phyloP scores from a whole-genome alignment of 2,113 vertebrate species.

The Zosterops japonicus region DNA sequence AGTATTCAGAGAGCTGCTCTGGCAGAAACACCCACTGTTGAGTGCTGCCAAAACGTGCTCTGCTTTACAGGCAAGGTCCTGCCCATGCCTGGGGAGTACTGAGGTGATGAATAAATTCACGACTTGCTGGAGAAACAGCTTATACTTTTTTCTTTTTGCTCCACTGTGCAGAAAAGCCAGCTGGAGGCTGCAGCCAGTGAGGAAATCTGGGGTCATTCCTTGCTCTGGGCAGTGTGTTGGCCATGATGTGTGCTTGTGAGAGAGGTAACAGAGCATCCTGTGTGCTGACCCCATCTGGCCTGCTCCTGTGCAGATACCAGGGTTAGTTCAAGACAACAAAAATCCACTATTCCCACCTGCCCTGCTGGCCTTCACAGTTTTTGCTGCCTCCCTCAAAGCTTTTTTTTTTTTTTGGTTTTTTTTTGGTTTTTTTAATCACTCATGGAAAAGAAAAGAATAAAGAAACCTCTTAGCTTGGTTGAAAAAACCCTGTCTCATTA shows the following conservation, averaged over 20 bases:
- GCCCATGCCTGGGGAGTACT: not conserved
- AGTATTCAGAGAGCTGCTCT: not conserved
- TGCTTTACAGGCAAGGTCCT: not conserved
- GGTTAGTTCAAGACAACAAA: not conserved
- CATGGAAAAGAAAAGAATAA: not conserved
- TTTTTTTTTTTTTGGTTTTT: not conserved
- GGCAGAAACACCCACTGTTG: not conserved
- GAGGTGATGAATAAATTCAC: not conserved
- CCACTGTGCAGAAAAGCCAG: not conserved
- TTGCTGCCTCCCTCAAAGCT: rapidly evolving
- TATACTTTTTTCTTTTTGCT: not conserved
- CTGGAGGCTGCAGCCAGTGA: not conserved
- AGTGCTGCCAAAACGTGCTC: not conserved
- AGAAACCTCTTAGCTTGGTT: not conserved
- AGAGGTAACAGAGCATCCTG: not conserved
- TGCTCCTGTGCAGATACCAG: not conserved
- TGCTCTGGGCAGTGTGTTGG: rapidly evolving
- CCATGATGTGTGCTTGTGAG: rapidly evolving
- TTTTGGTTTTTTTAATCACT: not conserved
- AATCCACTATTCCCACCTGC: not conserved
- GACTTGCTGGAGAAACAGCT: not conserved
- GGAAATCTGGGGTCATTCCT: not conserved
- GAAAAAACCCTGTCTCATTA: not conserved
- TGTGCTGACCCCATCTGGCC: rapidly evolving
- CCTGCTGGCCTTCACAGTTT: not conserved